Conservation (phyloP, 2,113 vertebrate genomes). For the Tragelaphus strepsiceros region DNA sequence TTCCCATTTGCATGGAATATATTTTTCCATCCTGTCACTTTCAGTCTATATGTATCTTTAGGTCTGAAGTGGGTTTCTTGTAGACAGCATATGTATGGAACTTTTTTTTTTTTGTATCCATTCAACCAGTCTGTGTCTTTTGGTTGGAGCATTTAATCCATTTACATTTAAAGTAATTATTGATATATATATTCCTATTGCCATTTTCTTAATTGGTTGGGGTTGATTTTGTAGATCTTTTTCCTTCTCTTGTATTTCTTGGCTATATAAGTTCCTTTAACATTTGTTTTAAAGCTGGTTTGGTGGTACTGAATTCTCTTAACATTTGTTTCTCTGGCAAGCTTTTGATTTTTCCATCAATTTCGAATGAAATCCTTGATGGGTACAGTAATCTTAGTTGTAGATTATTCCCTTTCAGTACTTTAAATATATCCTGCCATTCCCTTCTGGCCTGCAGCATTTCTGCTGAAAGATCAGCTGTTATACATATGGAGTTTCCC, state of each 20-base stretch:
- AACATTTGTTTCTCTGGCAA: not conserved
- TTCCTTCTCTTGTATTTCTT: not conserved
- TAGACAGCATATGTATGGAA: not conserved
- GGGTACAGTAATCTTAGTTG: not conserved
- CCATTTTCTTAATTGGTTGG: not conserved
- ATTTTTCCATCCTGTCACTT: not conserved
- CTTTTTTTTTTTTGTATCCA: not conserved
- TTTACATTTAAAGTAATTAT: not conserved
- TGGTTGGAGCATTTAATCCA: not conserved
- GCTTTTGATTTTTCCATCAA: not conserved
- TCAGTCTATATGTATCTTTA: not conserved
- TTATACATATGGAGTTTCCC: not conserved
- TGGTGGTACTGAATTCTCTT: not conserved
- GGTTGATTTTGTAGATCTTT: not conserved
- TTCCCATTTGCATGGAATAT: not conserved
- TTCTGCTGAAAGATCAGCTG: not conserved
- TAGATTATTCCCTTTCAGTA: not conserved
- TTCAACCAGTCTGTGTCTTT: not conserved
- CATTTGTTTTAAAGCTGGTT: not conserved
- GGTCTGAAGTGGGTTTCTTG: not conserved
- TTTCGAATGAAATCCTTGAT: not conserved
- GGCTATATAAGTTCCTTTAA: not conserved
- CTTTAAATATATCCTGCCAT: not conserved
- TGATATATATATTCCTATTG: not conserved
- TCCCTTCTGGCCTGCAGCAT: not conserved